These are phyloP conservation scores for Ictidomys tridecemlineatus DNA, from an alignment of 2,113 vertebrate genomes.

Conservation along the genomic window DNA sequence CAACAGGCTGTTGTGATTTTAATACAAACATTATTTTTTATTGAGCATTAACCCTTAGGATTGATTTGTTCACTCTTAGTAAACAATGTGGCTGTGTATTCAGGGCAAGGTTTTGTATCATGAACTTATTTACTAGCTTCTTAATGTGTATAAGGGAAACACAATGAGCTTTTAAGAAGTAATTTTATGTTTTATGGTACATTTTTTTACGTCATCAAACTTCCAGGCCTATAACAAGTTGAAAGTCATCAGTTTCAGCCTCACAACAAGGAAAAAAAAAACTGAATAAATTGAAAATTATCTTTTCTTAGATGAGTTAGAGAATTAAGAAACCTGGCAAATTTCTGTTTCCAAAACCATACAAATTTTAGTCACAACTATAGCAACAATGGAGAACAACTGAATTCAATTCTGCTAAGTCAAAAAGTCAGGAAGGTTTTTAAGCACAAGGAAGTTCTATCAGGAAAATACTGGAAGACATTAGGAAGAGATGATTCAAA, in stretches of 20 bases:
- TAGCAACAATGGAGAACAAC: neutral
- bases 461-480: neutral
- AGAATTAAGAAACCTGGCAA: neutral
- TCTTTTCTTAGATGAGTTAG: neutral
- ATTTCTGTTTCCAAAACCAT: neutral
- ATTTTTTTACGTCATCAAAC: neutral
- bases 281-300: neutral
- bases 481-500: neutral
- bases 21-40: neutral
- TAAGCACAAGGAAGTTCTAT: neutral
- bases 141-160: neutral
- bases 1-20: neutral
- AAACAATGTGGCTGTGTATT: neutral
- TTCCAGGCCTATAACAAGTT: neutral
- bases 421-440: neutral
- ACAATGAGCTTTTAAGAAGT: neutral
- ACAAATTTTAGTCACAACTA: neutral
- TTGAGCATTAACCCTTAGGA: neutral
- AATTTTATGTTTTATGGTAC: neutral
- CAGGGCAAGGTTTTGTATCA: neutral
- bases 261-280: neutral
- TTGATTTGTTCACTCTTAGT: neutral
- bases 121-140: neutral
- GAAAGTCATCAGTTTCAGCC: neutral
- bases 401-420: neutral